phyloP scores from a whole-genome alignment of 2,888 invertebrate species.

The Tipula helvola region DNA sequence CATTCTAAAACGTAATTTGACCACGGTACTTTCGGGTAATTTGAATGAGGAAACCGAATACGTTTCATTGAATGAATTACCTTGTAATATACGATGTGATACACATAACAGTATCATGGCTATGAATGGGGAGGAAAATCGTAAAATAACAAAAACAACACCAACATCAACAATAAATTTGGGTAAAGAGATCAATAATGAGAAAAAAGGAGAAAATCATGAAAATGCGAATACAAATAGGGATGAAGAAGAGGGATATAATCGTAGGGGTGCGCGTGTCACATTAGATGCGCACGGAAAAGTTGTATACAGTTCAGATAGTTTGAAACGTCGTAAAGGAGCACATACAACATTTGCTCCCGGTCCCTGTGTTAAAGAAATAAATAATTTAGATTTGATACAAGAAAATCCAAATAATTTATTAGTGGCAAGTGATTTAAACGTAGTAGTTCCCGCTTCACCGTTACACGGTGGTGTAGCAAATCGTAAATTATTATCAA shows the following conservation, averaged over 20 bases:
- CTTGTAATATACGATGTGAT: constrained; percentile 31
- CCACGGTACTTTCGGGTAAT: constrained; percentile 46
- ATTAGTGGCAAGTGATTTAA: background rate
- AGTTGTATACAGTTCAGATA: constrained; percentile 79
- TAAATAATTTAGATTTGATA: constrained; percentile 51
- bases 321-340: constrained; percentile 63
- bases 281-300: constrained; percentile 76
- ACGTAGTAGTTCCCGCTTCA: background rate
- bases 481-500: constrained; percentile 29
- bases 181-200: constrained; percentile 6
- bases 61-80: constrained; percentile 68
- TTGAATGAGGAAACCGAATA: constrained; percentile 60
- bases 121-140: background rate
- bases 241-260: constrained; percentile 36
- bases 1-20: constrained; percentile 48
- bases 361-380: constrained; percentile 69
- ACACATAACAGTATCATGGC: constrained; percentile 10
- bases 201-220: constrained; percentile 6
- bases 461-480: constrained; percentile 31
- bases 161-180: constrained; percentile 15
- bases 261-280: constrained; percentile 60
- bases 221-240: constrained; percentile 15
- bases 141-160: constrained; percentile 16
- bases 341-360: constrained; percentile 80
- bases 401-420: constrained; percentile 29